Base-by-base conservation (phyloP, 2,888 invertebrate genomes). In the Gibbula magus region DNA sequence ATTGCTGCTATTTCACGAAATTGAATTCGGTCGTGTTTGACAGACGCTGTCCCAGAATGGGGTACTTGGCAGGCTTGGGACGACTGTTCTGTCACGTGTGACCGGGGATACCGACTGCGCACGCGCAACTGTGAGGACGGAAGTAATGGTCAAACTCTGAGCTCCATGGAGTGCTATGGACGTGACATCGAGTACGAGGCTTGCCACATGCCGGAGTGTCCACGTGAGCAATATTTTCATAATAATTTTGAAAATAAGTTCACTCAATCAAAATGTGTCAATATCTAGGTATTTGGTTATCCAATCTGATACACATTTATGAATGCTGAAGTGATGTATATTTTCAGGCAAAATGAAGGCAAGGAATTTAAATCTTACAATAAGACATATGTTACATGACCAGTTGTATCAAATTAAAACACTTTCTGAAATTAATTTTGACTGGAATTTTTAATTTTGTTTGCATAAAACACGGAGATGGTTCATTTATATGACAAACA, bases 41-140 rank as follows among this genome's bases (percentile, higher is more conserved):
- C 67, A 90, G 90, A 82, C 79, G 80, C 83, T 45, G 81, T 82
- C 20, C 81, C 87, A 0, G 86, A 85, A 45, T 90, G 89, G 89
- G 85, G 83, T 16, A 75, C 80, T 8, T 90, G 90, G 90, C 84
- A 81, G 16, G 86, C 86, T 0, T 90, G 90, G 90, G 86, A 86
- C 18, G 66, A 83, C 13, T 90, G 90, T 79, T 89, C 89, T 0
- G 87, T 86, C 5, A 84, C 88, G 0, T 90, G 90, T 84, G 86
- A 85, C 25, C 85, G 84, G 2, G 89, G 89, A 0, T 88, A 86
- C 85, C 87, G 86, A 67, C 78, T 82, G 22, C 83, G 89, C 52
- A 79, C 76, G 10, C 79, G 90, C 7, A 75, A 78, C 32, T 90
- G 90, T 79, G 77, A 84, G 70, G 89, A 90, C 76, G 77, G 81